These are phyloP conservation scores for Anomalospiza imberbis DNA, from an alignment of 2,797 vertebrate species.

Conservation along the genomic window DNA sequence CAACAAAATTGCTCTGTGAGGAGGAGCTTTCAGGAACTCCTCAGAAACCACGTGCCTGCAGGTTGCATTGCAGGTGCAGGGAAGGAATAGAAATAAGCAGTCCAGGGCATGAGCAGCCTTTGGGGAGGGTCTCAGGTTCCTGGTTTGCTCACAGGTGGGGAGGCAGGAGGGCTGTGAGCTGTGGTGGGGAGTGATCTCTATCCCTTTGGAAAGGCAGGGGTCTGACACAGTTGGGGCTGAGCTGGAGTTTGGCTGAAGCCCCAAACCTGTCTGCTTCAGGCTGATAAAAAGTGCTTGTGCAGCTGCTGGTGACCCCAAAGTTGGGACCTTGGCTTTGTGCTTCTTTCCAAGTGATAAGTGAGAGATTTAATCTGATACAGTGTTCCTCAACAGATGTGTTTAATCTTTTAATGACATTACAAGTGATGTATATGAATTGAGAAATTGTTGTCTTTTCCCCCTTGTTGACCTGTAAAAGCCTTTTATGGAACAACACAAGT, in stretches of 20 bases:
- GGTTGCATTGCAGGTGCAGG: neutral
- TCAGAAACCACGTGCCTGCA: neutral
- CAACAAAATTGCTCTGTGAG: neutral
- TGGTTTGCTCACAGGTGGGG: neutral
- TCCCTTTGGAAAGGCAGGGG: neutral
- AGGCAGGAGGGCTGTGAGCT: neutral
- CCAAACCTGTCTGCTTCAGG: neutral
- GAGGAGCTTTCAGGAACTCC: neutral
- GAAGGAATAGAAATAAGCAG: neutral
- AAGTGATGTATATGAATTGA: neutral
- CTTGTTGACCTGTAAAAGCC: conserved; percentile 2
- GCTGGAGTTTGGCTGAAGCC: neutral
- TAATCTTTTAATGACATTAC: conserved; percentile 24
- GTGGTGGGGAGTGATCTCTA: accelerated
- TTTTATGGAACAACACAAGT: neutral
- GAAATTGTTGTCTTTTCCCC: neutral
- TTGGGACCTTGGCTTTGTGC: neutral
- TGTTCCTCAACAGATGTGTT: neutral
- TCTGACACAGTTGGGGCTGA: neutral
- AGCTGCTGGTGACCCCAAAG: neutral
- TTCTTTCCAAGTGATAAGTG: neutral
- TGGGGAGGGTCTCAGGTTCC: neutral
- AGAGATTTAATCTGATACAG: neutral
- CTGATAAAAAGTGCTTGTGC: neutral
- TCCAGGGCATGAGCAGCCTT: neutral